These are phyloP conservation scores for Podarcis cretensis DNA, from an alignment of 2,113 vertebrate genomes.

Conservation along the genomic window DNA sequence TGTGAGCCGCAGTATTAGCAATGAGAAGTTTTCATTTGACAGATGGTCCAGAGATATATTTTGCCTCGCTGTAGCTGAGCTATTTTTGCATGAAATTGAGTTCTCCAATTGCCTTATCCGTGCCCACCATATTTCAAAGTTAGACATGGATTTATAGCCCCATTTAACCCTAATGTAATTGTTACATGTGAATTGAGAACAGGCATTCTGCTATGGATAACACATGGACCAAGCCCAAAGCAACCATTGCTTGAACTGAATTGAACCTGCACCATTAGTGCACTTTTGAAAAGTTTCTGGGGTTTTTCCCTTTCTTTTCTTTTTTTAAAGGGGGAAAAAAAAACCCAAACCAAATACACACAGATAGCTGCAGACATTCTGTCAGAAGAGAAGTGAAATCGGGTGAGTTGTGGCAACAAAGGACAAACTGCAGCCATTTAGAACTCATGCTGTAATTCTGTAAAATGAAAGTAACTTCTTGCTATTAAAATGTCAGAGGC, in stretches of 20 bases:
- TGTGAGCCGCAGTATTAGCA: background rate
- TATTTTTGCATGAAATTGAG: background rate
- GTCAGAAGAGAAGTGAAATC: slow-evolving; percentile 3
- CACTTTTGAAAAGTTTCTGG: background rate
- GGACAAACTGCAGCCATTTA: slow-evolving; percentile 11
- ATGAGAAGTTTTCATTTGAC: background rate
- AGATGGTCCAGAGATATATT: slow-evolving; percentile 2
- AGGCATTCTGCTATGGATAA: slow-evolving; percentile 4
- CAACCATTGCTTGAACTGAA: slow-evolving; percentile 8
- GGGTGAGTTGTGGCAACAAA: background rate
- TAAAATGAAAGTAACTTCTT: background rate
- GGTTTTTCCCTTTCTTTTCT: too few species aligned
- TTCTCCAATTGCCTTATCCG: background rate
- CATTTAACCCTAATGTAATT: slow-evolving; percentile 29
- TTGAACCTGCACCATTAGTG: slow-evolving; percentile 1
- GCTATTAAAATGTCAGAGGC: slow-evolving; percentile 21
- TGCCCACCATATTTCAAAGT: slow-evolving; percentile 1
- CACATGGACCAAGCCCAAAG: background rate
- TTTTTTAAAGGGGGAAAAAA: too few species aligned
- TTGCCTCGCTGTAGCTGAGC: accelerated
- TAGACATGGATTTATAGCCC: background rate
- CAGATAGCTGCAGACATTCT: background rate
- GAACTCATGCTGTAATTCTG: slow-evolving; percentile 6
- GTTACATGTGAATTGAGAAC: slow-evolving; percentile 15
- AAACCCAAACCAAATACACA: background rate